A percentile compares a stretch with the other conserved stretches of the same genome.
These are phyloP conservation scores for Pelvicachromis taeniatus DNA, from an alignment of 2,113 vertebrate species.

Conservation along the genomic window DNA sequence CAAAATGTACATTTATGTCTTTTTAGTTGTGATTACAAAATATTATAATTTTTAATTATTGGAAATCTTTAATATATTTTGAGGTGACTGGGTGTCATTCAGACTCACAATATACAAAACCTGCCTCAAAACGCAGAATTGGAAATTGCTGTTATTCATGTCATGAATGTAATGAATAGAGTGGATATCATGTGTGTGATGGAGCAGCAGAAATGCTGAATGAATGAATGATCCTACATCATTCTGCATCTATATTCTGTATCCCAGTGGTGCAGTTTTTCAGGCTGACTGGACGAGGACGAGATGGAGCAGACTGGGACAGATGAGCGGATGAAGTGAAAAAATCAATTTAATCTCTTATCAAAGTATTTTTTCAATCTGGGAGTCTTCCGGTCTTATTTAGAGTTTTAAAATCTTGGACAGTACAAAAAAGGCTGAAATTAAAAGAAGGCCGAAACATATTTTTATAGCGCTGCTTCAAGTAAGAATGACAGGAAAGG, in stretches of 20 bases:
- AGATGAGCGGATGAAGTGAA: not conserved
- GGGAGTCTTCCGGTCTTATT: not conserved
- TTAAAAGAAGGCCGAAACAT: not conserved
- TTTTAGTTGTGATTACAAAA: no score
- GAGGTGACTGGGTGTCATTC: not conserved
- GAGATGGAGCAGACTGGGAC: constrained; percentile 33
- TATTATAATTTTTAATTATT: not conserved
- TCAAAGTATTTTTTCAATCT: not conserved
- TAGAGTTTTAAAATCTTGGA: not conserved
- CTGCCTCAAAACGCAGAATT: not conserved
- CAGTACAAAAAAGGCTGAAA: not conserved
- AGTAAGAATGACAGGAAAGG: not conserved
- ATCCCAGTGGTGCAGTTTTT: constrained; percentile 32
- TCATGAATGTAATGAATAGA: not conserved
- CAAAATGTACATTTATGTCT: no score
- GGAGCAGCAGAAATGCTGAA: not conserved
- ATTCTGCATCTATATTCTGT: no score
- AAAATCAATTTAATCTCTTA: not conserved
- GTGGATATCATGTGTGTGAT: not conserved
- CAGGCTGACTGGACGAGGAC: constrained; percentile 23
- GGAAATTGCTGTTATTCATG: not conserved
- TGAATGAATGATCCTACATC: not conserved
- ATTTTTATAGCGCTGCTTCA: not conserved
- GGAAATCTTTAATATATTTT: not conserved
- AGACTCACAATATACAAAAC: not conserved